A percentile compares a stretch with the other conserved stretches of the same genome.
phyloP scores from a whole-genome alignment of 53 echinoderm and acorn worm genomes.

The Temnopleurus reevesii region DNA sequence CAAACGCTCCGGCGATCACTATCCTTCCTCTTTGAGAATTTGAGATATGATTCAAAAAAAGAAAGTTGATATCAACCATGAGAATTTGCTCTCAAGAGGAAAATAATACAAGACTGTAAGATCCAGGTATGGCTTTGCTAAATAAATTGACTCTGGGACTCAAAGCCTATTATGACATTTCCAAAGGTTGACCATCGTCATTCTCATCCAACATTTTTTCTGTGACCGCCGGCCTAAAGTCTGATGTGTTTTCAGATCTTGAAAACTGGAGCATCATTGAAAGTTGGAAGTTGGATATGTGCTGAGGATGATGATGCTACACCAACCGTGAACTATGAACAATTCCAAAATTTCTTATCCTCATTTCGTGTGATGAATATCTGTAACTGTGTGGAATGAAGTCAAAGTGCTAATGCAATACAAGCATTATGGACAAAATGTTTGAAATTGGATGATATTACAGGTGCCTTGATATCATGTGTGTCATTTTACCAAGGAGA shows the following conservation, averaged over 20 bases:
- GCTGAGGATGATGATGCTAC: not conserved
- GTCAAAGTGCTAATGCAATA: slow-evolving; percentile 8
- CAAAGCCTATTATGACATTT: not conserved
- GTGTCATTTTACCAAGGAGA: slow-evolving; percentile 13
- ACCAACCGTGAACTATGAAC: not conserved
- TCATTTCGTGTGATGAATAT: slow-evolving; percentile 33
- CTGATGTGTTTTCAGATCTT: not conserved
- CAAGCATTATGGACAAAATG: not conserved
- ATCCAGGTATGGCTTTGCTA: not conserved
- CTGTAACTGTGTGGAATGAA: not conserved
- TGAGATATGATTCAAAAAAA: too few species aligned
- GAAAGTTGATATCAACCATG: too few species aligned
- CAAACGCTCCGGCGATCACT: not conserved
- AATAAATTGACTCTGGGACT: not conserved
- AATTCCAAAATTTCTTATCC: slow-evolving; percentile 33
- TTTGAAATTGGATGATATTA: not conserved
- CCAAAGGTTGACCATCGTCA: not conserved
- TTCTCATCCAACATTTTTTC: not conserved
- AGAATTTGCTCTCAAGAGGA: too few species aligned
- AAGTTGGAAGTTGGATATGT: not conserved
- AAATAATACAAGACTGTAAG: not conserved
- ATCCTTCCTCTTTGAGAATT: not conserved
- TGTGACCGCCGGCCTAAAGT: not conserved
- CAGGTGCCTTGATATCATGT: not conserved
- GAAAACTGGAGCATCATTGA: not conserved